Conservation (phyloP, 2,888 invertebrate genomes). For the Macrophya annulata region DNA sequence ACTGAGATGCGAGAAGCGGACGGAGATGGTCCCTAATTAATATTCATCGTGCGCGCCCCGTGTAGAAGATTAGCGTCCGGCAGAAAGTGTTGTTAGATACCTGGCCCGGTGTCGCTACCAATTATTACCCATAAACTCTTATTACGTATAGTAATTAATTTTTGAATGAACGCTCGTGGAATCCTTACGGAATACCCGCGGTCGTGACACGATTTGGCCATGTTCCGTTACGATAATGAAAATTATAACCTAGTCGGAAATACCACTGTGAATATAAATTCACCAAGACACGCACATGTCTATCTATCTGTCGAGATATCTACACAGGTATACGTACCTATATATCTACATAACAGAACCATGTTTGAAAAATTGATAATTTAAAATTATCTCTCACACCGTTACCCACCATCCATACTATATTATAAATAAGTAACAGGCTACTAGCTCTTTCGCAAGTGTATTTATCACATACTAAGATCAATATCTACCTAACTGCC, state of each 20-base stretch:
- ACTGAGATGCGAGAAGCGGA: not conserved
- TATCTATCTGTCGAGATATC: not conserved
- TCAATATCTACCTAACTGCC: constrained; percentile 23
- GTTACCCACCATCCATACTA: not conserved
- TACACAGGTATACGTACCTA: not conserved
- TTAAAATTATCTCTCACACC: constrained; percentile 17
- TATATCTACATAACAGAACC: not conserved
- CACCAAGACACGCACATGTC: not conserved
- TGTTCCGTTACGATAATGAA: constrained; percentile 35
- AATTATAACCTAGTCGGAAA: constrained; percentile 37
- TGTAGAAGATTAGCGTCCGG: constrained; percentile 48
- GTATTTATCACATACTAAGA: constrained; percentile 33
- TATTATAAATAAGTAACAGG: constrained; percentile 26
- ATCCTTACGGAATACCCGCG: not conserved
- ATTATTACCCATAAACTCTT: constrained; percentile 53
- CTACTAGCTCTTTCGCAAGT: constrained; percentile 19
- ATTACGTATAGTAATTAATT: constrained; percentile 52
- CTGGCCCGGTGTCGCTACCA: constrained; percentile 40
- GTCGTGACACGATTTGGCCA: constrained; percentile 13
- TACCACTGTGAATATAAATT: constrained; percentile 37
- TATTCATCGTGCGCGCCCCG: constrained; percentile 32
- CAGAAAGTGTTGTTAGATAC: constrained; percentile 50
- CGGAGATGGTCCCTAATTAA: constrained; percentile 31
- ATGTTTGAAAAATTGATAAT: constrained; percentile 38
- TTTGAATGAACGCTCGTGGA: constrained; percentile 25